Evolutionary conservation across 2,113 vertebrate species (phyloP), one percentile per base, ranked within the genome.

Genomic region (Spermophilus dauricus): DNA sequence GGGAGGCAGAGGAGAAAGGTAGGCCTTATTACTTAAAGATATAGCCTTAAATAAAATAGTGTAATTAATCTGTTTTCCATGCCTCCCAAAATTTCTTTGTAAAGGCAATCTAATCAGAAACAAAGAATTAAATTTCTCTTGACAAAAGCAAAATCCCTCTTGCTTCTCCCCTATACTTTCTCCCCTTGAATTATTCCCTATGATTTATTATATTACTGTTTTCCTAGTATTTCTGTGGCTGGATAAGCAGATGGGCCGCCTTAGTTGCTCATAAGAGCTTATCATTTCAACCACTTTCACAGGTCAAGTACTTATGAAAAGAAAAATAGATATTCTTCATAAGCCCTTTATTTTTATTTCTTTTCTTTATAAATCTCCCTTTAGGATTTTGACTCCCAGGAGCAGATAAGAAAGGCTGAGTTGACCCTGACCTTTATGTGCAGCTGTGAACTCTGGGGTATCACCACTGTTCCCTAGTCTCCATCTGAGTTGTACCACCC

Each of bases 321-420:
- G 16, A 90, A 92, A 34, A 17, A 69, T 42, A 48, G 1, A 72
- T 73, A 63, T 70, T 86, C 8, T 75, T 22, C 3, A 45, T 45
- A 42, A 92, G 13, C 1, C n/a, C 16, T 22, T 30, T 69, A 75
- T 4, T 6, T 97, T 91, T 77, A 78, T 83, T 72, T 28, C 5
- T 14, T 69, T 3, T 56, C 61, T 86, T 14, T 56, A 86, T 94
- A 75, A 65, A n/a, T 32, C n/a, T 80, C 75, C 30, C 14, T 94
- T 95, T n/a, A 91, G 16, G 17, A 87, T 63, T 93, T 86, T 69
- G 37, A 89, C 77, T 93, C 18, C 18, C 37, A 92, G 39, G 3
- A 96, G 37, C n/a, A 70, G 9, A 26, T 48, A 4, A 48, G 32
- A 9, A n/a, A 69, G 48, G 30, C 39, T 91, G 63, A 53, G 3